Evolutionary conservation across 2,113 vertebrate genomes (phyloP).

Genomic region (Pampusana beccarii): DNA sequence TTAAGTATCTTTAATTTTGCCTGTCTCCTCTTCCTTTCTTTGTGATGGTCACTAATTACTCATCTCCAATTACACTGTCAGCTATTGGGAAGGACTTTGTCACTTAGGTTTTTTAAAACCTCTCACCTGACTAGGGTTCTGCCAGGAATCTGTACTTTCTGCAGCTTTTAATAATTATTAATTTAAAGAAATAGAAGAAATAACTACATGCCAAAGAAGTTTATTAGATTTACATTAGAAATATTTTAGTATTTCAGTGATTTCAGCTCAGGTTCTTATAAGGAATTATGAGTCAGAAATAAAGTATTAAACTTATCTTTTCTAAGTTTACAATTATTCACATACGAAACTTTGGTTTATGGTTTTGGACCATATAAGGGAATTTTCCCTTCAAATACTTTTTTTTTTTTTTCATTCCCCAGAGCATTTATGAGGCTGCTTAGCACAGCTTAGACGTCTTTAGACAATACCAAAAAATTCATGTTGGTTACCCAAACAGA

Average conservation of each 20-base stretch:
- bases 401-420: neutral
- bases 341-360: neutral
- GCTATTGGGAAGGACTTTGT: neutral
- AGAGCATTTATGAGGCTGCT: neutral
- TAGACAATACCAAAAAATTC: neutral
- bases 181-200: neutral
- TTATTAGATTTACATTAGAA: constrained; percentile 25
- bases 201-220: neutral
- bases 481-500: neutral
- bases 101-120: neutral
- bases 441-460: neutral
- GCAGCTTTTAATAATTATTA: neutral
- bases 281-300: constrained; percentile 35
- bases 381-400: neutral
- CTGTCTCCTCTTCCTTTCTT: neutral
- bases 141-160: neutral
- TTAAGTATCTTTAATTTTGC: neutral
- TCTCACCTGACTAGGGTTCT: neutral
- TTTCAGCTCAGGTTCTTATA: constrained; percentile 16
- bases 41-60: neutral
- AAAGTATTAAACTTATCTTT: constrained; percentile 33
- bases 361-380: constrained; percentile 33
- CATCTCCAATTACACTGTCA: neutral
- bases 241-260: neutral
- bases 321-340: neutral